Evolutionary conservation across 2,797 vertebrate species (phyloP).

Genomic region (Neosilurus mollespiculum): DNA sequence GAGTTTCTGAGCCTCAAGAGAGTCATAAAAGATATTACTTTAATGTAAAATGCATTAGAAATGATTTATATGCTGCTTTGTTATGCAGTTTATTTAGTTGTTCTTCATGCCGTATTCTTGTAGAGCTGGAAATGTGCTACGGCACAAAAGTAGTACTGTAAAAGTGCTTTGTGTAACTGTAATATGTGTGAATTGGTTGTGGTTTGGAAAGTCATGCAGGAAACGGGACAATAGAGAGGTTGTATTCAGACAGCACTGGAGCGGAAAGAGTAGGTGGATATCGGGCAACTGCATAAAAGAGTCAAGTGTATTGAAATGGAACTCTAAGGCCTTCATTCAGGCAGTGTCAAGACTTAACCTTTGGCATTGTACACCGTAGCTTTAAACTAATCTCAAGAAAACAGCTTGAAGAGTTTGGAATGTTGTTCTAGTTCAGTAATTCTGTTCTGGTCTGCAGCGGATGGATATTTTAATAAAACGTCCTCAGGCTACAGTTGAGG

Average conservation of each 20-base stretch:
- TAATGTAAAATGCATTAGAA: not conserved
- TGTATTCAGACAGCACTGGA: slow-evolving; percentile 39
- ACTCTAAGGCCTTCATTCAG: slow-evolving; percentile 24
- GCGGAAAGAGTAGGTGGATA: slow-evolving; percentile 50
- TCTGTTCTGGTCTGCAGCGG: slow-evolving; percentile 5
- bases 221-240: slow-evolving; percentile 39
- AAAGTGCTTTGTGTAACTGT: slow-evolving; percentile 20
- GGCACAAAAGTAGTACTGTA: not conserved
- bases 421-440: slow-evolving; percentile 18
- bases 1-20: not conserved
- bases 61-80: not conserved
- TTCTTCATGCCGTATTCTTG: too few relatives aligned
- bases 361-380: slow-evolving; percentile 22
- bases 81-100: not conserved
- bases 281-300: slow-evolving; percentile 43
- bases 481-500: not conserved
- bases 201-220: slow-evolving; percentile 29
- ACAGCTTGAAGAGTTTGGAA: slow-evolving; percentile 16
- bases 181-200: slow-evolving; percentile 25
- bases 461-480: slow-evolving; percentile 2
- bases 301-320: slow-evolving; percentile 37
- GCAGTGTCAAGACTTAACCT: slow-evolving; percentile 25
- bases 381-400: slow-evolving; percentile 37
- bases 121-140: not conserved
- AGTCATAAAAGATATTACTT: slow-evolving; percentile 12